These are phyloP conservation scores for Microplitis manilae DNA, from an alignment of 2,888 invertebrate species.

Conservation along the genomic window DNA sequence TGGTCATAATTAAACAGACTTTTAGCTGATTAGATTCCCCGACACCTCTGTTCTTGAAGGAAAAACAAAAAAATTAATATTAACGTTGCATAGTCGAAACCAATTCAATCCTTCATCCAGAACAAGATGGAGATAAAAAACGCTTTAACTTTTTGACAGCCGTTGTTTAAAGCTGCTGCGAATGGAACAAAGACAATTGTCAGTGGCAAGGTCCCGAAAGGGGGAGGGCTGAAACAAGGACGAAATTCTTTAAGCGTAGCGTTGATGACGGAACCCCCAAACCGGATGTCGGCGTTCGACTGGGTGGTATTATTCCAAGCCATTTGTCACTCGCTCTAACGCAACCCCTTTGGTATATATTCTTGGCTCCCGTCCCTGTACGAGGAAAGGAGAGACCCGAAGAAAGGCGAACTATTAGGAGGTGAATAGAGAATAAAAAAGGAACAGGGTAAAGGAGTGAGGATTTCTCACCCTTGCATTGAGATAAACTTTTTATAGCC, in stretches of 20 bases:
- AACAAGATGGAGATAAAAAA: background rate
- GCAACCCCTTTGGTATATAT: constrained; percentile 65
- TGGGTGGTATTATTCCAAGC: constrained; percentile 71
- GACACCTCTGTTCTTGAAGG: constrained; percentile 18
- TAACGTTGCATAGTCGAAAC: background rate
- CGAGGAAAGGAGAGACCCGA: constrained; percentile 9
- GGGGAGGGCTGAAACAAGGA: constrained; percentile 8
- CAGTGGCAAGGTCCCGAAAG: background rate
- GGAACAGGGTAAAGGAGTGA: constrained; percentile 22
- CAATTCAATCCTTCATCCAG: background rate
- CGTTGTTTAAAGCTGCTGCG: background rate
- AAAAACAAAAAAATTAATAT: background rate
- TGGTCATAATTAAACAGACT: constrained; percentile 71
- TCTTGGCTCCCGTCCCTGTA: constrained; percentile 51
- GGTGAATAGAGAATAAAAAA: constrained; percentile 34
- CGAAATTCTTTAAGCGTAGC: constrained; percentile 9
- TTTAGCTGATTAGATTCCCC: constrained; percentile 70
- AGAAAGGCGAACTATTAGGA: constrained; percentile 17
- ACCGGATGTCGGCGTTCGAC: constrained; percentile 45
- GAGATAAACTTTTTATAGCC: constrained; percentile 67
- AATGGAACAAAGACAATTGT: background rate
- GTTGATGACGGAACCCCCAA: background rate
- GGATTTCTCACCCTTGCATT: constrained; percentile 32
- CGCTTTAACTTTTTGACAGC: background rate
- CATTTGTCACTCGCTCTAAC: constrained; percentile 69